Evolutionary conservation across 2,797 vertebrate species (phyloP).

Genomic region (Knipowitschia caucasica): DNA sequence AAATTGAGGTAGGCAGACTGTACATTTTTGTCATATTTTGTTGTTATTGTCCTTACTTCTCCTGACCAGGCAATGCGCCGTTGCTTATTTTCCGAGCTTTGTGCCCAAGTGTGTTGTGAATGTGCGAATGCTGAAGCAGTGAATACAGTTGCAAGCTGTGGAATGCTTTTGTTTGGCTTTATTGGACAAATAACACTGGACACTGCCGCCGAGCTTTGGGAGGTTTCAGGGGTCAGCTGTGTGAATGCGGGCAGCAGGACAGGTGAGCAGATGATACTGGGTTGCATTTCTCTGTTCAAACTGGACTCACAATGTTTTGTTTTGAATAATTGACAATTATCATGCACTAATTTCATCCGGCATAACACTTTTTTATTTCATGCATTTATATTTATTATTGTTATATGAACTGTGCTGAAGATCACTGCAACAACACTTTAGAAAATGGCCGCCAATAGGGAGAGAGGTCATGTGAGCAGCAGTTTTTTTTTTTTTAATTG

Average conservation of each 20-base stretch:
- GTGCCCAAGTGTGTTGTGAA: conserved; percentile 65
- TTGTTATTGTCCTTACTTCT: conserved; percentile 17
- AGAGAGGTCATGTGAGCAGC: too few species aligned
- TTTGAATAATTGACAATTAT: too few species aligned
- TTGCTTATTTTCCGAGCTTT: conserved; percentile 58
- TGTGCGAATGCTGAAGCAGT: conserved; percentile 51
- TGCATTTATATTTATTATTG: too few species aligned
- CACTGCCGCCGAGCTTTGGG: conserved; percentile 33
- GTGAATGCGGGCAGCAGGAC: conserved; percentile 35
- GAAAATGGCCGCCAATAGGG: too few species aligned
- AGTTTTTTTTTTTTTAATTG: too few species aligned
- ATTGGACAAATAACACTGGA: conserved; percentile 65
- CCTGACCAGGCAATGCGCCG: conserved; percentile 33
- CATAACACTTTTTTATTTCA: too few species aligned
- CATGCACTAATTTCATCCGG: too few species aligned
- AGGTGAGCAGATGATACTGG: not conserved
- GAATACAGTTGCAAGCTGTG: conserved; percentile 78
- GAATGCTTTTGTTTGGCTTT: conserved; percentile 78
- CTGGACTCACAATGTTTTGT: not conserved
- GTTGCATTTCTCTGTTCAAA: not conserved
- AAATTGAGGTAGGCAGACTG: conserved; percentile 73
- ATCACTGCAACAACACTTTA: too few species aligned
- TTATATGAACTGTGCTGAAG: too few species aligned
- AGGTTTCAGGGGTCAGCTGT: conserved; percentile 26
- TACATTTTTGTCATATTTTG: not conserved